Evolutionary conservation across 2,113 vertebrate species (phyloP).

Genomic region (Scomber scombrus): DNA sequence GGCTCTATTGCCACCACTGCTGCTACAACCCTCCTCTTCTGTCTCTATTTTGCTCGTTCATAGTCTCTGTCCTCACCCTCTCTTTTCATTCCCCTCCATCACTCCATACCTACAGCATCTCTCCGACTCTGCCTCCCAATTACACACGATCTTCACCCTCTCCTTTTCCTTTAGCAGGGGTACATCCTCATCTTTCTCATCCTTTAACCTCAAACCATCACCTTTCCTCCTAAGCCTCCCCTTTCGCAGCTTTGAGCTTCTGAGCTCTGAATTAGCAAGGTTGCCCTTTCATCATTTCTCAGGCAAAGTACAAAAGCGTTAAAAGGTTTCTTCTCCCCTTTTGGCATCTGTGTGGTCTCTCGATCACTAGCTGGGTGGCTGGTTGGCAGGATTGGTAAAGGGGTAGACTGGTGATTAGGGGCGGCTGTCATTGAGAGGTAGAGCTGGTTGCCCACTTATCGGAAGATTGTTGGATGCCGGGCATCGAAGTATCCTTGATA

Average conservation of each 20-base stretch:
- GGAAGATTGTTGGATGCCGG: too few relatives aligned
- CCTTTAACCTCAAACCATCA: conserved; percentile 46
- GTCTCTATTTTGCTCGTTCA: conserved; percentile 55
- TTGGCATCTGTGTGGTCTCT: conserved; percentile 2
- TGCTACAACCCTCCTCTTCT: conserved; percentile 40
- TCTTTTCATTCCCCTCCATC: conserved; percentile 15
- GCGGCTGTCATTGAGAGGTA: too few relatives aligned
- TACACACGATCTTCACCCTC: conserved; percentile 25
- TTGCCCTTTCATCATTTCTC: conserved; percentile 24
- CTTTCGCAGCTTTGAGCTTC: conserved; percentile 23
- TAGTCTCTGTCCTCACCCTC: conserved; percentile 24
- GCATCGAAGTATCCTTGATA: too few relatives aligned
- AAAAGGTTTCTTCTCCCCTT: conserved; percentile 47
- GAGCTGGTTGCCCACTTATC: too few relatives aligned
- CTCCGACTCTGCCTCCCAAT: conserved; percentile 30
- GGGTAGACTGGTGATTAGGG: not conserved
- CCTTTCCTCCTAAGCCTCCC: conserved; percentile 31
- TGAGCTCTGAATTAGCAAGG: conserved; percentile 18
- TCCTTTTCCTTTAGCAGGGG: conserved; percentile 40
- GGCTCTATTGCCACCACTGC: conserved; percentile 55
- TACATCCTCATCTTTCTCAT: conserved; percentile 37
- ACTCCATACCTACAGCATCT: conserved; percentile 25
- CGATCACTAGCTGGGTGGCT: not conserved
- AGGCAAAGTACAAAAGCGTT: conserved; percentile 41
- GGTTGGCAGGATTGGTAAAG: not conserved